Conservation (phyloP, 1,140 invertebrate species). For the Tetramorium simillimum region DNA sequence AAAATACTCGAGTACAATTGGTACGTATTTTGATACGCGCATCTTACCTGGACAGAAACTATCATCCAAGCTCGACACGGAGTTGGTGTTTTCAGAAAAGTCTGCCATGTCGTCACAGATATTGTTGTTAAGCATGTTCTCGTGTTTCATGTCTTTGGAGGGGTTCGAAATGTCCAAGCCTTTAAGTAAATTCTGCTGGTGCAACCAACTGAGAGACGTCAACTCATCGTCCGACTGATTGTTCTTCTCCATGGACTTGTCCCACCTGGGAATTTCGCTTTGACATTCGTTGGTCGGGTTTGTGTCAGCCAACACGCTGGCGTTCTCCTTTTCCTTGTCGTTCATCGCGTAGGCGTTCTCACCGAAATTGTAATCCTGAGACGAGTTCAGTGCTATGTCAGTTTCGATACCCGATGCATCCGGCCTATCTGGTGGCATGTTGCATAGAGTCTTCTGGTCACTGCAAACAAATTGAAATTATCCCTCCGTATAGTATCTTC, state of each 20-base stretch:
- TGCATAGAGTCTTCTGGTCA: conserved; percentile 75
- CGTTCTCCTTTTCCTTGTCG: conserved; percentile 77
- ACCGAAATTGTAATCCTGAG: conserved; percentile 76
- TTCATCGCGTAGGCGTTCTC: conserved; percentile 75
- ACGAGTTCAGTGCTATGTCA: conserved; percentile 74
- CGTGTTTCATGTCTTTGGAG: conserved; percentile 79
- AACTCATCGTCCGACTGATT: conserved; percentile 91
- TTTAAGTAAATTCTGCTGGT: conserved; percentile 96
- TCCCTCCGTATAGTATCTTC: not conserved
- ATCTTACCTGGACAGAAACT: conserved; percentile 81
- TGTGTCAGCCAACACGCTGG: conserved; percentile 69
- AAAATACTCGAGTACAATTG: not conserved
- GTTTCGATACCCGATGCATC: conserved; percentile 81
- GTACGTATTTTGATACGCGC: not conserved
- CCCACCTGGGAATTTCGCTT: conserved; percentile 66
- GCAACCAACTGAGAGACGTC: conserved; percentile 95
- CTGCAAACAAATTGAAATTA: conserved; percentile 71
- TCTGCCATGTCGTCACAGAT: conserved; percentile 81
- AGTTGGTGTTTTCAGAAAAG: conserved; percentile 80
- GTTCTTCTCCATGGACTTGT: conserved; percentile 74
- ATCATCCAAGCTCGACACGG: conserved; percentile 81
- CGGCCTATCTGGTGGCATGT: conserved; percentile 84
- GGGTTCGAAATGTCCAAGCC: conserved; percentile 85
- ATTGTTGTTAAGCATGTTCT: conserved; percentile 81
- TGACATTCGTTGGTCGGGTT: conserved; percentile 71